These are phyloP conservation scores for Dufourea novaeangliae DNA, from an alignment of 1,140 invertebrate genomes.

Conservation along the genomic window DNA sequence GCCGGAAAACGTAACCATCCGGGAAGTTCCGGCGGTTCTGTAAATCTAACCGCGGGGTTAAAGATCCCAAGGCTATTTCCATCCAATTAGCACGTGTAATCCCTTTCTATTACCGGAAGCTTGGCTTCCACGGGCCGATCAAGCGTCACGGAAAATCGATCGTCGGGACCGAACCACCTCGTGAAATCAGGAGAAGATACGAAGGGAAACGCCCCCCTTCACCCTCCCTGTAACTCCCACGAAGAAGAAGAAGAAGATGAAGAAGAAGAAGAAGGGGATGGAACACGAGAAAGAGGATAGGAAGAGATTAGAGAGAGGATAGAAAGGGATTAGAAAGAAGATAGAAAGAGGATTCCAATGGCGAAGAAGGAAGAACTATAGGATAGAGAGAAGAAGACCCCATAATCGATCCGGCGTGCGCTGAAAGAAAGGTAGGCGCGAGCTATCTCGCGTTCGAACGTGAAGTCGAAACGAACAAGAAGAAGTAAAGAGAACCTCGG, in stretches of 20 bases:
- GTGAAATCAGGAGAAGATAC: not conserved
- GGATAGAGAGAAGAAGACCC: conserved; percentile 13
- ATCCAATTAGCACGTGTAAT: conserved; percentile 47
- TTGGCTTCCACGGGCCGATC: conserved; percentile 1
- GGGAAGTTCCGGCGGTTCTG: not conserved
- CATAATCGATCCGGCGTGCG: conserved; percentile 66
- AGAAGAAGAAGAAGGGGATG: too few relatives aligned
- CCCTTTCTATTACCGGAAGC: conserved; percentile 32
- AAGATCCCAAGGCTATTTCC: conserved; percentile 44
- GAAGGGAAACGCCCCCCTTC: too few relatives aligned
- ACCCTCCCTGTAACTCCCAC: not conserved
- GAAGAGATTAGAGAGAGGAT: not conserved
- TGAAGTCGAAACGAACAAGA: conserved; percentile 41
- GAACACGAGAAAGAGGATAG: not conserved
- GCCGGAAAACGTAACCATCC: not conserved
- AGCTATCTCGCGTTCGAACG: conserved; percentile 67
- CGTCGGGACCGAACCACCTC: not conserved
- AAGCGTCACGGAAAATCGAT: conserved; percentile 28
- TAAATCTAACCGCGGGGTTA: conserved; percentile 25
- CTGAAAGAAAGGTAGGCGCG: conserved; percentile 66
- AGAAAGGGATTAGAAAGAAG: not conserved
- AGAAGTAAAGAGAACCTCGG: conserved; percentile 37
- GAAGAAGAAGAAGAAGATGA: too few relatives aligned
- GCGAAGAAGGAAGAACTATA: not conserved
- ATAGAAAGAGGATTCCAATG: not conserved